Conservation (phyloP, 2,797 vertebrate genomes). For the Zenarchopterus dispar region DNA sequence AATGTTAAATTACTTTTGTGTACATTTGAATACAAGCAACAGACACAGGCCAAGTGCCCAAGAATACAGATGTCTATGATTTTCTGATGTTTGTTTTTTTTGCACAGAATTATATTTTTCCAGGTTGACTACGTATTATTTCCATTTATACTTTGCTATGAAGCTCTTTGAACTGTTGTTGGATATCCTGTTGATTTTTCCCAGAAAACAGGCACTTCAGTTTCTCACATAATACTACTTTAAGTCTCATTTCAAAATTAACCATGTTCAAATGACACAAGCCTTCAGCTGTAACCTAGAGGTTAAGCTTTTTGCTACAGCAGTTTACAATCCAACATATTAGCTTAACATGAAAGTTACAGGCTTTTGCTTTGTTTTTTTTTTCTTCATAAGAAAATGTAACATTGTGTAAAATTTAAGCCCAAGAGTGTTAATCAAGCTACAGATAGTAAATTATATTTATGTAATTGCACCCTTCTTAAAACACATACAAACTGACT, state of each 20-base stretch:
- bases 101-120: constrained; percentile 3
- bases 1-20: constrained; percentile 16
- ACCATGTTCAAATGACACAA: constrained; percentile 24
- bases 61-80: not conserved
- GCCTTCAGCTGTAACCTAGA: constrained; percentile 47
- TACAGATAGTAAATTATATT: constrained; percentile 71
- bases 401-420: no score
- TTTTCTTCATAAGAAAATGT: no score
- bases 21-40: constrained; percentile 23
- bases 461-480: constrained; percentile 38
- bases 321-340: constrained; percentile 28
- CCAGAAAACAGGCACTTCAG: constrained; percentile 3
- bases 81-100: no score
- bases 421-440: constrained; percentile 58
- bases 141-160: constrained; percentile 7
- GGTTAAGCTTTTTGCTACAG: constrained; percentile 39
- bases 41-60: constrained; percentile 36
- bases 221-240: constrained; percentile 34
- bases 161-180: not conserved
- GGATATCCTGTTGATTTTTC: not conserved
- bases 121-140: not conserved
- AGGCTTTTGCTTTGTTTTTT: no score
- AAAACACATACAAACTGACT: no score
- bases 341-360: constrained; percentile 4
- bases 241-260: constrained; percentile 4